Evolutionary conservation across 2,888 invertebrate genomes (phyloP).

Genomic region (Heliconius charithonia): DNA sequence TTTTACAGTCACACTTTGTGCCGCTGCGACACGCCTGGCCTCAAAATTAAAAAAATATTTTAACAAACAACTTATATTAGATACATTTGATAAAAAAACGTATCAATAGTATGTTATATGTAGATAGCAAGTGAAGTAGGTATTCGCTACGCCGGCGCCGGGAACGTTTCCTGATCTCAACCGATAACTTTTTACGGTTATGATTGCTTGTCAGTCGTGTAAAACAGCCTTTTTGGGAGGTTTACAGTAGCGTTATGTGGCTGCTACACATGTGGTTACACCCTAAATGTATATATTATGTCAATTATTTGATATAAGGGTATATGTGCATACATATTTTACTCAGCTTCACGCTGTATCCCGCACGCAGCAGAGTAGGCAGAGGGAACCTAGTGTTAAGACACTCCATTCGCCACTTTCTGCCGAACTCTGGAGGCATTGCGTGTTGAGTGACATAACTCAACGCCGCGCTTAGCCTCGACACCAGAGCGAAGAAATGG

Average conservation of each 20-base stretch:
- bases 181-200: conserved; percentile 54
- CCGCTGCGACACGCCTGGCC: too few species aligned
- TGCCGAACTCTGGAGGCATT: too few species aligned
- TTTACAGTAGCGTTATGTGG: conserved; percentile 14
- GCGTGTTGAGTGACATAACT: too few species aligned
- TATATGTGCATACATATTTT: background rate
- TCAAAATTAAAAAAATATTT: background rate
- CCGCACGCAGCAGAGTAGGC: too few species aligned
- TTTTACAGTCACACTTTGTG: too few species aligned
- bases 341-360: too few species aligned
- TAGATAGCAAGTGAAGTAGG: conserved; percentile 21
- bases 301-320: background rate
- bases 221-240: conserved; percentile 49
- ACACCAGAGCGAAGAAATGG: too few species aligned
- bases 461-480: too few species aligned
- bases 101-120: background rate
- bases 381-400: too few species aligned
- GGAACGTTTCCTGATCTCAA: conserved; percentile 51
- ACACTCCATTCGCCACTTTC: too few species aligned
- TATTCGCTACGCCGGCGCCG: conserved; percentile 48
- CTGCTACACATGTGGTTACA: conserved; percentile 8
- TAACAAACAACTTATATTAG: background rate
- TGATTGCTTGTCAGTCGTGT: conserved; percentile 50
- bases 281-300: background rate
- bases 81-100: background rate